Evolutionary conservation across 2,888 invertebrate species (phyloP), one percentile per base, ranked within the genome.

Genomic region (Parascotia fuliginaria): DNA sequence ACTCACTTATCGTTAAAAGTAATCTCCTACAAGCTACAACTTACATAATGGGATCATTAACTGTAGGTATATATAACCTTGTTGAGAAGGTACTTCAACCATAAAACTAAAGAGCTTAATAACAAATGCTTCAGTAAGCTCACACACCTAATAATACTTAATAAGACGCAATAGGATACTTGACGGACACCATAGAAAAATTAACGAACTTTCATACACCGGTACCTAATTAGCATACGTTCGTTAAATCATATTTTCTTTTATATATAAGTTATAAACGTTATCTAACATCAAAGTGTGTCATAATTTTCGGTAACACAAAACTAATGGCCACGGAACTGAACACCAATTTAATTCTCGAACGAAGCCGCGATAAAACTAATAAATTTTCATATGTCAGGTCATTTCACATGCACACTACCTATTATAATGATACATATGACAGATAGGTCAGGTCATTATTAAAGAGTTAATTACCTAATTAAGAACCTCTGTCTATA

Each of bases 381-480:
- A 44, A 50, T 53, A 61, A 53, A 60, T 67, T 55, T 36, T 44
- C 32, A 43, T 48, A 50, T 40, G 53, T 53, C 52, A 56, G 52
- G 38, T 37, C 38, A 42, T 56, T 67, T 55, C 29, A 50, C 15
- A 60, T 62, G 40, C 41, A 57, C 41, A 38, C 43, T 41, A 48
- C 22, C 42, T 53, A 57, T 48, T 60, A 55, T 60, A 24, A 5
- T 55, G 55, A 61, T 69, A 52, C 46, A 43, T 55, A 52, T 60
- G 60, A 68, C 51, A 67, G 60, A 63, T 55, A 57, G 50, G 22
- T 40, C 47, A 62, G 47, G 42, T 38, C 38, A 34, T 55, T 61
- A 61, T 61, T 60, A 62, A 55, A 55, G 56, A 69, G 66, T 65
- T 79, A 77, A 75, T 75, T 75, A 74, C 70, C 77, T 77, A 68